Base-by-base conservation (phyloP, 2,113 vertebrate species). In the Beaufortia kweichowensis region DNA sequence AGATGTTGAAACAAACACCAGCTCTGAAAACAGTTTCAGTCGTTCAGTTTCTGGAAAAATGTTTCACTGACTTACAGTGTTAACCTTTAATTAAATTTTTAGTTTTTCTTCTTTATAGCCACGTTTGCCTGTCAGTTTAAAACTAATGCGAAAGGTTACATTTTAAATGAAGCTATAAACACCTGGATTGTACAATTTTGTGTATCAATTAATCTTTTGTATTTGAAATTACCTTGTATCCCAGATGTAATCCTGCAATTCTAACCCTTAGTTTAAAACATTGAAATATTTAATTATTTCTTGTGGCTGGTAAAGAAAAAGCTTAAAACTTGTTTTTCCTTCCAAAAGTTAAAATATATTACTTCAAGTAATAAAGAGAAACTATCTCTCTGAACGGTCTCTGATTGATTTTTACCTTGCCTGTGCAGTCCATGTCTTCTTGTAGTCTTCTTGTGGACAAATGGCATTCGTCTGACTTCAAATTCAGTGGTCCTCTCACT, bases 391-490 rank as follows among this genome's bases (percentile, higher is more conserved):
- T n/a, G n/a, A 41, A 26, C 35, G 31, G 28, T n/a, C 3, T 63
- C n/a, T 15, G 21, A 41, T 39, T 41, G 0, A 7, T 66, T 81
- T n/a, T 85, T 82, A 90, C 89, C 85, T 72, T 87, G 70, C 84
- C 81, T 8, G 82, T 26, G 53, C 71, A 76, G 1, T 85, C 81
- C 81, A 82, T 87, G 65, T 76, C 67, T 12, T 82, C 60, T n/a
- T 62, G 68, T 60, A 14, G 84, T 28, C 57, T 82, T 81, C 56
- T 39, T 14, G 28, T 43, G 11, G 67, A 72, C 57, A 83, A 83
- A 79, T 41, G 1, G 80, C 85, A 86, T 85, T n/a, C 14, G 11
- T 59, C 53, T 41, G 21, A 46, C 50, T 59, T 72, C 28, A 33
- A 24, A 21, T 10, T 62, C 6, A 8, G 59, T 29, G 56, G 3